Conservation (phyloP, 1,140 invertebrate species). For the Pseudomyrmex sp. region DNA sequence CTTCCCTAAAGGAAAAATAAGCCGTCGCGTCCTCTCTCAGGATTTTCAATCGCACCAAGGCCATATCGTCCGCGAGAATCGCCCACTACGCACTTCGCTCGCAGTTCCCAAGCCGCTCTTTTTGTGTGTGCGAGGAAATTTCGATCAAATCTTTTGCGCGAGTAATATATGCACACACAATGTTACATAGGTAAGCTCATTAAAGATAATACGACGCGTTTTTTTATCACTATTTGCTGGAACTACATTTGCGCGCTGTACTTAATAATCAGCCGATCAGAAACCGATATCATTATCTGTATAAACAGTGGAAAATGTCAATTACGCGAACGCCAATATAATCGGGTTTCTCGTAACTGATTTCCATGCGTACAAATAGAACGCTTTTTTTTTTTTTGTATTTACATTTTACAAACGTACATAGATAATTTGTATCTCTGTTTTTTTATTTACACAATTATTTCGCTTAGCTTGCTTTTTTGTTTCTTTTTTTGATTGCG, state of each 20-base stretch:
- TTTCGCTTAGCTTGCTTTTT: no score
- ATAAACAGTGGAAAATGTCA: not conserved
- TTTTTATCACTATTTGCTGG: not conserved
- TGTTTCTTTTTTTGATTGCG: not conserved
- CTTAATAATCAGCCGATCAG: not conserved
- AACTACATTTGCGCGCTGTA: constrained; percentile 16
- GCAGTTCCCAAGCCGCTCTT: no score
- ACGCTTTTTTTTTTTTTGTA: not conserved
- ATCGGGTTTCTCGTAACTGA: not conserved
- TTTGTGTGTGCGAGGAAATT: not conserved
- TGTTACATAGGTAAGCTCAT: not conserved
- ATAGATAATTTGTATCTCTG: no score
- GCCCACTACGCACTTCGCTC: no score
- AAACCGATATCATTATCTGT: not conserved
- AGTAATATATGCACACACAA: not conserved
- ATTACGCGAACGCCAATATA: constrained; percentile 2
- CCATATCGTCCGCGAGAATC: no score
- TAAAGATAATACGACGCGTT: not conserved
- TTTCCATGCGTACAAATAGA: not conserved
- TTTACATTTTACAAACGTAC: no score
- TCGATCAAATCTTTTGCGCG: not conserved
- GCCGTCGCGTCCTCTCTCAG: no score
- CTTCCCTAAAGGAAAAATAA: no score
- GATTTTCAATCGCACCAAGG: no score
- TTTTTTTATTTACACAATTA: no score